Evolutionary conservation across 2,888 invertebrate species (phyloP), one percentile per base, ranked within the genome.

Genomic region (Pilophorus perplexus): DNA sequence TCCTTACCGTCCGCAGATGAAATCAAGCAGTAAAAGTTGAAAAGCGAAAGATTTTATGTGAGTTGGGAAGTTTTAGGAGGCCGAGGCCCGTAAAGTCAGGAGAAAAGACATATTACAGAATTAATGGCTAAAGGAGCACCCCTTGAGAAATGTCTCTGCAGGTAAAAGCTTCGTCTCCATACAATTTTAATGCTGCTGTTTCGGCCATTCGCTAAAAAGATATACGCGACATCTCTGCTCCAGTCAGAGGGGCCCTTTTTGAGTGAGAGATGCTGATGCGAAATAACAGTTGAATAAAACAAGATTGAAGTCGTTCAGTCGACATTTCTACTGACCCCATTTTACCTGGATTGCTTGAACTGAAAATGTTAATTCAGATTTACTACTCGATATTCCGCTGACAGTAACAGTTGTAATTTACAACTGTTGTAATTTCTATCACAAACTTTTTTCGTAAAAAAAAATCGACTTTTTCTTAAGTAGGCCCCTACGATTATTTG

Each of bases 21-120:
- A 62, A 62, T 62, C 62, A 62, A 62, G 62, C 62, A 62, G 62
- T 62, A 62, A 62, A 62, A 62, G 62, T 62, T 62, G 62, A 62
- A 62, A 62, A 62, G 62, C 46, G 62, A 46, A 46, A 62, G 62
- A 62, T 62, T 62, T 62, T 62, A 62, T 62, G 62, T 25, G 62
- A 62, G 62, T 62, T 62, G 22, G 33, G 46, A 62, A 44, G 28
- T 62, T 48, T 33, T n/a, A n/a, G n/a, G n/a, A 48, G 62, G 48
- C 16, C 22, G 62, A 14, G 46, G 62, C 18, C 20, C 48, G 48
- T 62, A 62, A 62, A 62, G 62, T 46, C 62, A 52, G 28, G 48
- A 28, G n/a, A 40, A 46, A 62, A 62, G 62, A 62, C 62, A 62
- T 62, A 62, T 62, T 62, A 62, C 46, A 20, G 48, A 28, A 62